Conservation (phyloP, 2,113 vertebrate species). For the Urocitellus parryii region DNA sequence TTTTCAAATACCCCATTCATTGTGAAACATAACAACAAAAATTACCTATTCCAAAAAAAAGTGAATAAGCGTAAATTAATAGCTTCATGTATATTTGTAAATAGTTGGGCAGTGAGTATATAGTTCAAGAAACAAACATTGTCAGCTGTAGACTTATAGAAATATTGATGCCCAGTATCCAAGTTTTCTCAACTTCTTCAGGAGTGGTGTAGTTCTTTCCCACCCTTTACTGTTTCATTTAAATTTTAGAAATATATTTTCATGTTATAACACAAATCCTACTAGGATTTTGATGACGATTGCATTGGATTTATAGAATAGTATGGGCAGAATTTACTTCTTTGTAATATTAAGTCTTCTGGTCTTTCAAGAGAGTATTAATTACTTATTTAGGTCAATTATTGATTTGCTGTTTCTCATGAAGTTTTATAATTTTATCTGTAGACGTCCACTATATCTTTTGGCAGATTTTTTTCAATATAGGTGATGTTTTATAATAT, state of each 20-base stretch:
- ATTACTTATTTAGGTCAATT: conserved; percentile 45
- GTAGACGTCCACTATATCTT: neutral
- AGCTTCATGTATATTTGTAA: neutral
- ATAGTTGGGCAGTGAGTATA: neutral
- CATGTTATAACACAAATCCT: conserved; percentile 20
- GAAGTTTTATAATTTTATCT: neutral
- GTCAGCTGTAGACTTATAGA: neutral
- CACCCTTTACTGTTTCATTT: neutral
- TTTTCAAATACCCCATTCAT: conserved; percentile 40
- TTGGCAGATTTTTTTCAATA: neutral
- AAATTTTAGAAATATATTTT: conserved; percentile 7
- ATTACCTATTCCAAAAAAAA: neutral
- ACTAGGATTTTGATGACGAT: neutral
- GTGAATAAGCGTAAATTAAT: neutral
- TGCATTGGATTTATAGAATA: neutral
- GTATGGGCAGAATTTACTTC: neutral
- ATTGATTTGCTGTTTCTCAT: conserved; percentile 22
- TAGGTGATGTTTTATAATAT: conserved; percentile 46
- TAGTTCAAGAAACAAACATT: neutral
- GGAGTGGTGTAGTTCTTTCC: neutral
- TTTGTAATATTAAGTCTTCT: neutral
- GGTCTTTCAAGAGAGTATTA: neutral
- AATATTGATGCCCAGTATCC: neutral
- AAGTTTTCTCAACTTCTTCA: neutral
- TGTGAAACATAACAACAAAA: neutral